Evolutionary conservation across 2,888 invertebrate genomes (phyloP).

Genomic region (Eristalinus aeneus): DNA sequence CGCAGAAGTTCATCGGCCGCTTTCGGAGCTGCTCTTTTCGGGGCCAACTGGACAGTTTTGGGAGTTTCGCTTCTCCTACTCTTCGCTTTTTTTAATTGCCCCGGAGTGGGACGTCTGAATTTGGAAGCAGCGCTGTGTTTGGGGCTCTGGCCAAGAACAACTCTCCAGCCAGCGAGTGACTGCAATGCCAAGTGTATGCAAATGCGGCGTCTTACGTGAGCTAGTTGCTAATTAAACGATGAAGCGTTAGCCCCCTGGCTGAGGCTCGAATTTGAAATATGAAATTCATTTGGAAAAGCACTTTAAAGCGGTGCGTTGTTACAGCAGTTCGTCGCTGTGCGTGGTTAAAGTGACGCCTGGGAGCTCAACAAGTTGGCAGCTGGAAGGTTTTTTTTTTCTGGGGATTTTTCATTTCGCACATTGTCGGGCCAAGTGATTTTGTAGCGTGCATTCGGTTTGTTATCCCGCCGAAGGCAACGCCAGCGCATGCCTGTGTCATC

Average conservation of each 20-base stretch:
- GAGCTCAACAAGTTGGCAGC: background rate
- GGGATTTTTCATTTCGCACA: slow-evolving; percentile 6
- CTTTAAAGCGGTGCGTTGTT: slow-evolving; percentile 11
- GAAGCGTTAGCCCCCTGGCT: slow-evolving; percentile 28
- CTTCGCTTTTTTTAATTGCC: background rate
- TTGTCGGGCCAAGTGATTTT: slow-evolving; percentile 36
- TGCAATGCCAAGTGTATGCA: slow-evolving; percentile 50
- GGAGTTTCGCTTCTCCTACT: background rate
- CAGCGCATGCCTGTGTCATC: background rate
- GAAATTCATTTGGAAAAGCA: slow-evolving; percentile 51
- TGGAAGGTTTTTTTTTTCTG: slow-evolving; percentile 21
- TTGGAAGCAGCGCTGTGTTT: slow-evolving; percentile 27
- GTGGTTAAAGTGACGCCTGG: slow-evolving; percentile 53
- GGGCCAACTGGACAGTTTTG: slow-evolving; percentile 37
- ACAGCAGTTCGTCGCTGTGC: slow-evolving; percentile 51
- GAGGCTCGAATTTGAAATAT: slow-evolving; percentile 38
- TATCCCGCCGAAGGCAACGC: slow-evolving; percentile 36
- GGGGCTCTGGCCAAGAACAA: slow-evolving; percentile 42
- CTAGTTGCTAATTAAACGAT: slow-evolving; percentile 53
- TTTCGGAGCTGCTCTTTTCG: slow-evolving; percentile 12
- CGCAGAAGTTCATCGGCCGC: slow-evolving; percentile 36
- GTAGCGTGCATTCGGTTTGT: slow-evolving; percentile 48
- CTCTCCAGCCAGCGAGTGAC: slow-evolving; percentile 26
- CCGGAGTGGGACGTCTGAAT: slow-evolving; percentile 21
- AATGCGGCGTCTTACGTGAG: slow-evolving; percentile 53